phyloP scores from a whole-genome alignment of 2,888 invertebrate genomes.

The Ennomos quercinarius region DNA sequence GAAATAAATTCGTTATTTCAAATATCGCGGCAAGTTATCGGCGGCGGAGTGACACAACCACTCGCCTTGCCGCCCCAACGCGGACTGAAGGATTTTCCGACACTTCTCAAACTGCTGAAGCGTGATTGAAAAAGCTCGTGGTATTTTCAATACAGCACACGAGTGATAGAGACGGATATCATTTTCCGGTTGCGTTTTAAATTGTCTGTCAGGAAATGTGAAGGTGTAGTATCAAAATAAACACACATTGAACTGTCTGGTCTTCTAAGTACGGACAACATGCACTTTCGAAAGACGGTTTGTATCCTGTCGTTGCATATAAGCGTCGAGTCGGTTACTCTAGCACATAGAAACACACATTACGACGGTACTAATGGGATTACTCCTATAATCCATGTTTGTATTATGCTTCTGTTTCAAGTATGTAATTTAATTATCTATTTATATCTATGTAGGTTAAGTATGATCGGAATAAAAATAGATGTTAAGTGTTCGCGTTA shows the following conservation, averaged over 20 bases:
- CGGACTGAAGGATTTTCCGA: constrained; percentile 71
- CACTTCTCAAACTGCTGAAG: constrained; percentile 56
- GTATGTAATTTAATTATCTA: constrained; percentile 19
- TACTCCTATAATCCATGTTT: constrained; percentile 18
- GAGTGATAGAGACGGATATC: constrained; percentile 58
- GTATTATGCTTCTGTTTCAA: constrained; percentile 13
- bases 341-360: constrained; percentile 2
- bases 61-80: constrained; percentile 73
- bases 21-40: constrained; percentile 58
- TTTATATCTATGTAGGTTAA: constrained; percentile 8
- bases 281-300: constrained; percentile 17
- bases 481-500: not conserved
- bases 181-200: constrained; percentile 41
- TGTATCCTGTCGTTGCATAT: constrained; percentile 12
- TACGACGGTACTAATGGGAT: constrained; percentile 11
- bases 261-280: constrained; percentile 41
- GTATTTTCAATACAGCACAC: constrained; percentile 52
- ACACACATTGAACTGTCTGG: constrained; percentile 65
- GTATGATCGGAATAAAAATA: constrained; percentile 6
- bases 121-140: constrained; percentile 61
- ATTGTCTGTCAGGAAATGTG: constrained; percentile 60
- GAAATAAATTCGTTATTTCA: constrained; percentile 57
- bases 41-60: constrained; percentile 62
- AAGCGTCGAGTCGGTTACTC: too few relatives aligned
- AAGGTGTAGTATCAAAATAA: constrained; percentile 78